These are phyloP conservation scores for Sebastes matsubarae DNA, from an alignment of 2,797 vertebrate genomes.

Conservation along the genomic window DNA sequence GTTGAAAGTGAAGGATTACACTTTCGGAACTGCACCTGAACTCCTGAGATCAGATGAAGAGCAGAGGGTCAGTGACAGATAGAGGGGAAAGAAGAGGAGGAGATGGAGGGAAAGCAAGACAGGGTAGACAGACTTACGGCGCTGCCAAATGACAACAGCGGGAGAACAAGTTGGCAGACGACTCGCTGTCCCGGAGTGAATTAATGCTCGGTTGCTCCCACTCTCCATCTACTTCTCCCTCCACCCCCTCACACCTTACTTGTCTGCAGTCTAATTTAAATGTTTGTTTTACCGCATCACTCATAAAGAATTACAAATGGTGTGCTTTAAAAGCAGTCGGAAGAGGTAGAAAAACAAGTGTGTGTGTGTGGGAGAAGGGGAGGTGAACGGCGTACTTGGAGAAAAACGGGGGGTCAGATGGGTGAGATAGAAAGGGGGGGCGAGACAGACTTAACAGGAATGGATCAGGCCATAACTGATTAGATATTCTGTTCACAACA, in stretches of 20 bases:
- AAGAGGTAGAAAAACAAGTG: background rate
- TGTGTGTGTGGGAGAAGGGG: background rate
- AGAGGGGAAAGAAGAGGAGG: background rate
- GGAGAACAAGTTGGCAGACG: slow-evolving; percentile 52
- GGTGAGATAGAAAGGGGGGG: background rate
- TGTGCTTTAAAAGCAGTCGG: slow-evolving; percentile 40
- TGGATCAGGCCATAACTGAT: slow-evolving; percentile 58
- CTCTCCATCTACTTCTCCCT: slow-evolving; percentile 44
- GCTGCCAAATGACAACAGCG: slow-evolving; percentile 37
- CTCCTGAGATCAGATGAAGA: slow-evolving; percentile 44
- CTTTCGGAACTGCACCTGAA: slow-evolving; percentile 1
- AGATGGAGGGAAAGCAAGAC: slow-evolving; percentile 11
- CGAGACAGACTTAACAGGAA: slow-evolving; percentile 32
- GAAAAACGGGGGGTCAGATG: slow-evolving; percentile 13
- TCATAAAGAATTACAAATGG: slow-evolving; percentile 48
- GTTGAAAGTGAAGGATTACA: slow-evolving; percentile 44
- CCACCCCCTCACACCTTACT: slow-evolving; percentile 29
- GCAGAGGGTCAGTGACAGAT: slow-evolving; percentile 40
- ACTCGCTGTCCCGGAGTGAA: slow-evolving; percentile 46
- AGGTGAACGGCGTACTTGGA: background rate
- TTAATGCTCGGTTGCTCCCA: slow-evolving; percentile 52
- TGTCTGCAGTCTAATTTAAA: slow-evolving; percentile 66
- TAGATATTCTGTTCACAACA: slow-evolving; percentile 68
- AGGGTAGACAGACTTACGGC: slow-evolving; percentile 32
- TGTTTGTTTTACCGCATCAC: slow-evolving; percentile 63